These are phyloP conservation scores for Microtus ochrogaster DNA, from an alignment of 2,113 vertebrate species.

Conservation along the genomic window DNA sequence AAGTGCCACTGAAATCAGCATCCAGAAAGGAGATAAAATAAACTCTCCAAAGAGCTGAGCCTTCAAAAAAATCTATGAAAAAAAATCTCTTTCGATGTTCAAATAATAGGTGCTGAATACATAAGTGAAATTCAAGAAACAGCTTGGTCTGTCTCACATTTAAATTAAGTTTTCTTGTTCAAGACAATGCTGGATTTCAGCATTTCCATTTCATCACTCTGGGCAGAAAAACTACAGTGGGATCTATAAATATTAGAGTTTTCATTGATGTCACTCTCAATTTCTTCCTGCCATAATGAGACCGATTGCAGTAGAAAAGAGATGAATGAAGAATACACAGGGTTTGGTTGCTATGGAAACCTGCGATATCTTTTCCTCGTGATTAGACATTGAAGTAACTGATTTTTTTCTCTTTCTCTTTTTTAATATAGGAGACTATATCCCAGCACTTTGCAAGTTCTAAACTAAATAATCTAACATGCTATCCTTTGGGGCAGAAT, in stretches of 20 bases:
- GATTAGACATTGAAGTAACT: constrained; percentile 78
- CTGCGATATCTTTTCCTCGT: constrained; percentile 69
- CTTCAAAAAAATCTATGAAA: constrained; percentile 81
- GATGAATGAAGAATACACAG: constrained; percentile 80
- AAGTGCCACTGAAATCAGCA: constrained; percentile 77
- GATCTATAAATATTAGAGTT: constrained; percentile 78
- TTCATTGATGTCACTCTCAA: constrained; percentile 75
- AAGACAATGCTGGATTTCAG: constrained; percentile 66
- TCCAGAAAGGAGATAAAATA: constrained; percentile 82
- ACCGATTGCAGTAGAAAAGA: constrained; percentile 67
- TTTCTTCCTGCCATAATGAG: constrained; percentile 78
- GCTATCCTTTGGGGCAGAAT: constrained; percentile 13
- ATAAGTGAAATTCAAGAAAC: constrained; percentile 68
- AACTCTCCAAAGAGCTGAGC: constrained; percentile 77
- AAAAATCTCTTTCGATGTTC: constrained; percentile 66
- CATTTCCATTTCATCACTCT: constrained; percentile 61
- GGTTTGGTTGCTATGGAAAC: constrained; percentile 82
- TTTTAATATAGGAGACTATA: constrained; percentile 59
- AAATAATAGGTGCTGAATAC: constrained; percentile 79
- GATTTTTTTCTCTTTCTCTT: constrained; percentile 47
- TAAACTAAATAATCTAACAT: constrained; percentile 9
- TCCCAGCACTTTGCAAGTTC: background rate
- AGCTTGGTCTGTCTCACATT: constrained; percentile 73
- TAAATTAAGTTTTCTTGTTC: constrained; percentile 81
- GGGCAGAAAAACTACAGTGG: constrained; percentile 69